Conservation (phyloP, 2,113 vertebrate genomes). For the Tringa solitaria region DNA sequence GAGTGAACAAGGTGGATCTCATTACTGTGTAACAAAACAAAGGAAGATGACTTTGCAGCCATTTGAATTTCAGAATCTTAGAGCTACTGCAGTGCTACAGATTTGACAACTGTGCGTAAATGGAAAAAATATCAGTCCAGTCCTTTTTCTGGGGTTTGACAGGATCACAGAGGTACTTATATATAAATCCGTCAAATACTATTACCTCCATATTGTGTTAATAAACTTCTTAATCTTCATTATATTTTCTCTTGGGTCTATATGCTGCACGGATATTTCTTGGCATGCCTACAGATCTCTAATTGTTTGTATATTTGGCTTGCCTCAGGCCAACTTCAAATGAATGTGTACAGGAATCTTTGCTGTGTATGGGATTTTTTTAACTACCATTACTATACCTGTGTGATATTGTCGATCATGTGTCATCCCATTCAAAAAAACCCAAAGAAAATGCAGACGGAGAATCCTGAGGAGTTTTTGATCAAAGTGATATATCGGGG, state of each 20-base stretch:
- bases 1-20: neutral
- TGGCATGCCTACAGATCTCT: conserved; percentile 22
- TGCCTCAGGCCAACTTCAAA: conserved; percentile 22
- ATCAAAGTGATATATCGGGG: neutral
- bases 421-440: neutral
- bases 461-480: neutral
- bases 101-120: neutral
- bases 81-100: neutral
- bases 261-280: conserved; percentile 10
- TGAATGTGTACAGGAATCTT: neutral
- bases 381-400: neutral
- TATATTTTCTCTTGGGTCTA: conserved; percentile 45
- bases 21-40: neutral
- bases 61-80: neutral
- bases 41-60: neutral
- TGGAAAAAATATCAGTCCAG: neutral
- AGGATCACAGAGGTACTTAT: neutral
- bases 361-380: neutral
- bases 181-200: neutral
- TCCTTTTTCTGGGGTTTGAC: neutral
- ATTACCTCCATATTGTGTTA: neutral
- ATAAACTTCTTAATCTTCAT: conserved; percentile 37
- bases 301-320: conserved; percentile 40
- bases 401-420: neutral
- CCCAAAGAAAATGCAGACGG: neutral